Conservation (phyloP, 2,113 vertebrate genomes). For the Malurus alboscapulatus region DNA sequence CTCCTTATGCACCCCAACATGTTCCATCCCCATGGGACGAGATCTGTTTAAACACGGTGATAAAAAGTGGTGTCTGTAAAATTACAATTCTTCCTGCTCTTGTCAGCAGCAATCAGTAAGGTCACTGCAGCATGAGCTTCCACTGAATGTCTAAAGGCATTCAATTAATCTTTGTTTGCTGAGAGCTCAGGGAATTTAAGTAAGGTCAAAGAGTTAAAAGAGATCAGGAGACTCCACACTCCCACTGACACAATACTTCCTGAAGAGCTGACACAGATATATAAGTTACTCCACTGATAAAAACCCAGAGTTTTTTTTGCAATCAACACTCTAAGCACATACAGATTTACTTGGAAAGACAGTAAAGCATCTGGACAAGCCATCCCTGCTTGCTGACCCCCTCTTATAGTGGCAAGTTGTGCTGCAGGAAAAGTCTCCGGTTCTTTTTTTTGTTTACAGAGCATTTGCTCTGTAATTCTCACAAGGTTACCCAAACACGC, state of each 20-base stretch:
- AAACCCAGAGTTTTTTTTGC: neutral
- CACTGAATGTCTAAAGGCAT: slow-evolving; percentile 22
- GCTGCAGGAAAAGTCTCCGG: neutral
- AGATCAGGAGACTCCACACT: neutral
- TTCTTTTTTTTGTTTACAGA: neutral
- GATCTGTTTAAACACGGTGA: neutral
- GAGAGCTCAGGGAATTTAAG: slow-evolving; percentile 33
- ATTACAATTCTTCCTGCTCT: slow-evolving; percentile 32
- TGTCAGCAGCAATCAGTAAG: neutral
- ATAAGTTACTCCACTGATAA: neutral
- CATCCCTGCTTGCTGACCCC: neutral
- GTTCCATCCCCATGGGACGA: neutral
- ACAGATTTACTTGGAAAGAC: neutral
- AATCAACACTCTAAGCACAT: neutral
- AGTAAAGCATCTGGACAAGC: neutral
- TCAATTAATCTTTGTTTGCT: slow-evolving; percentile 60
- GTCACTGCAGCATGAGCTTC: slow-evolving; percentile 12
- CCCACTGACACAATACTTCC: neutral
- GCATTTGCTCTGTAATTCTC: neutral
- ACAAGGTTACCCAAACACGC: neutral
- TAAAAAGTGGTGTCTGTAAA: slow-evolving; percentile 20
- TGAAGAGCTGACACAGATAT: neutral
- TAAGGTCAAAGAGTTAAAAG: slow-evolving; percentile 50
- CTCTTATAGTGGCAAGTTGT: neutral
- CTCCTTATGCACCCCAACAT: neutral